Conservation (phyloP, 2,797 vertebrate genomes). For the Epinephelus malabaricus region DNA sequence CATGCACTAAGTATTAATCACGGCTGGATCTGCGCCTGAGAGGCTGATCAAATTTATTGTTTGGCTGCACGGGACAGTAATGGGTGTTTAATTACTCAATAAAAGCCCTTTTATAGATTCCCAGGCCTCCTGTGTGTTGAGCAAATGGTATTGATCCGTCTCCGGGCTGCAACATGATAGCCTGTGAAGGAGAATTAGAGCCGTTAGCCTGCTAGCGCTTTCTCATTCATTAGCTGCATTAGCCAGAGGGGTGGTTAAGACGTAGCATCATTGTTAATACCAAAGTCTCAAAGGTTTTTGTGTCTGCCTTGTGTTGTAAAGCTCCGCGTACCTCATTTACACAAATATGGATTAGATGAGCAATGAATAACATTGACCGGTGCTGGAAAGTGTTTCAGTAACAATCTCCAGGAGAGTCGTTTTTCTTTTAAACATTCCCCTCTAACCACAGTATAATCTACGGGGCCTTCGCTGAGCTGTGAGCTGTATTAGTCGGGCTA, state of each 20-base stretch:
- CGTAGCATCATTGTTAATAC: slow-evolving; percentile 67
- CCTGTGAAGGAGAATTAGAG: slow-evolving; percentile 96
- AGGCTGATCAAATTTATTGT: slow-evolving; percentile 98
- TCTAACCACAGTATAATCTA: slow-evolving; percentile 49
- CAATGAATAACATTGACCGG: slow-evolving; percentile 60
- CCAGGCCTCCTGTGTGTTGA: slow-evolving; percentile 93
- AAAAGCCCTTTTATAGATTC: slow-evolving; percentile 97
- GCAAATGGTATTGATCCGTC: slow-evolving; percentile 98
- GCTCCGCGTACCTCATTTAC: slow-evolving; percentile 61
- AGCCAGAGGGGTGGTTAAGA: slow-evolving; percentile 77
- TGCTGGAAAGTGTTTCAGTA: slow-evolving; percentile 44
- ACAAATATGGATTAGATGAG: slow-evolving; percentile 75
- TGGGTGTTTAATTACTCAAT: slow-evolving; percentile 99
- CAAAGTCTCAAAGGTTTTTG: slow-evolving; percentile 55
- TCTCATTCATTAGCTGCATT: slow-evolving; percentile 85
- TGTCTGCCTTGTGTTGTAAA: slow-evolving; percentile 65
- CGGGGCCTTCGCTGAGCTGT: slow-evolving; percentile 43
- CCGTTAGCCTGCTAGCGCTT: slow-evolving; percentile 87
- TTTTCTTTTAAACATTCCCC: slow-evolving; percentile 35
- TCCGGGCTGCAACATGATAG: slow-evolving; percentile 94
- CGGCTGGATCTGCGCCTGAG: slow-evolving; percentile 90
- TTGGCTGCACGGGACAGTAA: slow-evolving; percentile 96
- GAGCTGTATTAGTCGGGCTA: slow-evolving; percentile 59
- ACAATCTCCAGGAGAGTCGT: slow-evolving; percentile 51
- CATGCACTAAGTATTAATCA: slow-evolving; percentile 92